phyloP scores from a whole-genome alignment of 2,888 invertebrate genomes.

The Drosophila kanekoi region DNA sequence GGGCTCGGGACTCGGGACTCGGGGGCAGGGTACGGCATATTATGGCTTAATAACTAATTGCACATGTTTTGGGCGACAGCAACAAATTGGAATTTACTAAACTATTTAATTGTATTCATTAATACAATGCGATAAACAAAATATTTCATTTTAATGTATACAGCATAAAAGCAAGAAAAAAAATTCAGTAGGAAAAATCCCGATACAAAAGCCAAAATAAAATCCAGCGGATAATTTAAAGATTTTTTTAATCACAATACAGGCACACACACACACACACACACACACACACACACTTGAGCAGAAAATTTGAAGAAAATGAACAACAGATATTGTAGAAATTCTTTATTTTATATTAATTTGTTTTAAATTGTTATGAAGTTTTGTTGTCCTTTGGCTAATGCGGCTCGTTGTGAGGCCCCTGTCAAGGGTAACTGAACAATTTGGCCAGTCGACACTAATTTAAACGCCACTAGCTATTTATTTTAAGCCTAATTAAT shows the following conservation, averaged over 20 bases:
- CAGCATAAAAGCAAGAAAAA: slow-evolving; percentile 42
- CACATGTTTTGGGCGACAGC: slow-evolving; percentile 62
- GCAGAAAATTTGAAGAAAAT: slow-evolving; percentile 19
- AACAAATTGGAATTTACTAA: slow-evolving; percentile 60
- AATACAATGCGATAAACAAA: slow-evolving; percentile 53
- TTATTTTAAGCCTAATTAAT: slow-evolving; percentile 78
- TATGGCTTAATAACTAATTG: slow-evolving; percentile 68
- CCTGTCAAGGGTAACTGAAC: slow-evolving; percentile 39
- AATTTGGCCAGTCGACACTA: slow-evolving; percentile 74
- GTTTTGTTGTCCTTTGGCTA: slow-evolving; percentile 58
- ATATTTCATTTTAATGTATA: slow-evolving; percentile 61
- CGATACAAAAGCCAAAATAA: slow-evolving; percentile 63
- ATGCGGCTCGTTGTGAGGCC: slow-evolving; percentile 35
- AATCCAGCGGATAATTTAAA: slow-evolving; percentile 57
- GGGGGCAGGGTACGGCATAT: slow-evolving; percentile 48
- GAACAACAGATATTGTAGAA: slow-evolving; percentile 66
- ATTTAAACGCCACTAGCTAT: slow-evolving; percentile 79
- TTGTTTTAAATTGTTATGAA: slow-evolving; percentile 78
- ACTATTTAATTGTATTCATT: slow-evolving; percentile 64
- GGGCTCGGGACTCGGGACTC: slow-evolving; percentile 17
- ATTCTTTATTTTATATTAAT: slow-evolving; percentile 76
- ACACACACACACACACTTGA: slow-evolving; percentile 17
- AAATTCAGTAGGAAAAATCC: slow-evolving; percentile 39
- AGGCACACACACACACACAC: slow-evolving; percentile 14
- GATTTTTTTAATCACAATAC: slow-evolving; percentile 22